Percentiles rank a stretch among this genome's conserved stretches.
These are phyloP conservation scores for Chionis minor DNA, from an alignment of 2,113 vertebrate species.

Conservation along the genomic window DNA sequence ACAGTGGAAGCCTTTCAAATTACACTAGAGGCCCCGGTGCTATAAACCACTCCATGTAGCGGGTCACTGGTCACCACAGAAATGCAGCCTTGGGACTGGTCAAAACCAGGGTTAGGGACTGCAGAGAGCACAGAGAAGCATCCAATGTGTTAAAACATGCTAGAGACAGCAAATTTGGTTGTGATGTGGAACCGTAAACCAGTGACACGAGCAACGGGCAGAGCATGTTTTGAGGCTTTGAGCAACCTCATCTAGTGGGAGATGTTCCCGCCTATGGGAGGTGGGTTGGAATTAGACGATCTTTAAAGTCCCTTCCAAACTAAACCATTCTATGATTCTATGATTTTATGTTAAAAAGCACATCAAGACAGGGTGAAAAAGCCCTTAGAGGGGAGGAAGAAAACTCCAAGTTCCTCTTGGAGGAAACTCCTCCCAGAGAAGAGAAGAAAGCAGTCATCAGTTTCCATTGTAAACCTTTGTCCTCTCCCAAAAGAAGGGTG, in stretches of 20 bases:
- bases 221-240: background rate
- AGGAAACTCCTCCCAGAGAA: background rate
- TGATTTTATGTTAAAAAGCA: background rate
- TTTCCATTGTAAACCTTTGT: background rate
- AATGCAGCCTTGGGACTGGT: background rate
- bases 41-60: background rate
- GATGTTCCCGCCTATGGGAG: too few species aligned
- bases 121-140: background rate
- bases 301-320: too few species aligned
- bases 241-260: too few species aligned
- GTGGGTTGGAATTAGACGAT: too few species aligned
- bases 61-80: background rate
- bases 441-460: background rate
- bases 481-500: background rate
- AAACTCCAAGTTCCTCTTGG: background rate
- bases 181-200: background rate
- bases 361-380: background rate
- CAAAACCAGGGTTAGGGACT: background rate
- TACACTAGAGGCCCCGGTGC: fast-evolving
- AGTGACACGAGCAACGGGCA: fast-evolving
- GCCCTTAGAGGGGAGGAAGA: background rate
- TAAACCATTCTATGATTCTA: too few species aligned
- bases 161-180: background rate
- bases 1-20: background rate
- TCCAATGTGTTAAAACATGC: background rate